Conservation (phyloP, 2,888 invertebrate genomes). For the Acronicta psi region DNA sequence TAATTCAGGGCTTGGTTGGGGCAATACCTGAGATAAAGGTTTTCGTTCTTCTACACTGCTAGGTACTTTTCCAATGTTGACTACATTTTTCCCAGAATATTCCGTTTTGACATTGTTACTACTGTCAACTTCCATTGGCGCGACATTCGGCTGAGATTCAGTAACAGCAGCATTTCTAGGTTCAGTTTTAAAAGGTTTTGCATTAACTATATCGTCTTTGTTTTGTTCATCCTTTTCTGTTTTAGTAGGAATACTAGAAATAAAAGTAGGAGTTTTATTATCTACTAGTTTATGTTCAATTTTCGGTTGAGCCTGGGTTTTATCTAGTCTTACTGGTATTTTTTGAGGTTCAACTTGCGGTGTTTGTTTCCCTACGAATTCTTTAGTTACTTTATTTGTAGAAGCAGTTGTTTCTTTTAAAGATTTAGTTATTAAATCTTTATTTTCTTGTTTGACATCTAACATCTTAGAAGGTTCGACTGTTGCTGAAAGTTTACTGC, state of each 20-base stretch:
- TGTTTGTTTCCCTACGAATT: constrained; percentile 3
- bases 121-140: constrained; percentile 22
- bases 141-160: constrained; percentile 17
- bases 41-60: constrained; percentile 15
- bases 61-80: background rate
- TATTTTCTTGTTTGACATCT: constrained; percentile 6
- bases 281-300: background rate
- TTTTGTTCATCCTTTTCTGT: constrained; percentile 5
- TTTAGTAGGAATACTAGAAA: constrained; percentile 13
- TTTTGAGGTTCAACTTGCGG: constrained; percentile 2
- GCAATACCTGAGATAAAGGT: background rate
- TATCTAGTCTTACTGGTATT: constrained; percentile 8
- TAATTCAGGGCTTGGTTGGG: constrained; percentile 9
- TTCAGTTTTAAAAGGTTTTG: constrained; percentile 19
- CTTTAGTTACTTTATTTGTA: constrained; percentile 13
- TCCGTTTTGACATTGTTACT: constrained; percentile 18
- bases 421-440: constrained; percentile 4
- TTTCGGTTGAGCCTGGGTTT: constrained; percentile 6
- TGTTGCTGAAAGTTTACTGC: background rate
- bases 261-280: constrained; percentile 7
- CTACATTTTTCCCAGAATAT: constrained; percentile 13
- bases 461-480: background rate
- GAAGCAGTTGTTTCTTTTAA: background rate
- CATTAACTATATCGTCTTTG: constrained; percentile 11
- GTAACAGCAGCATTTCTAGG: constrained; percentile 8